Conservation (phyloP, 2,888 invertebrate species). For the Dicranocentrus wangi region DNA sequence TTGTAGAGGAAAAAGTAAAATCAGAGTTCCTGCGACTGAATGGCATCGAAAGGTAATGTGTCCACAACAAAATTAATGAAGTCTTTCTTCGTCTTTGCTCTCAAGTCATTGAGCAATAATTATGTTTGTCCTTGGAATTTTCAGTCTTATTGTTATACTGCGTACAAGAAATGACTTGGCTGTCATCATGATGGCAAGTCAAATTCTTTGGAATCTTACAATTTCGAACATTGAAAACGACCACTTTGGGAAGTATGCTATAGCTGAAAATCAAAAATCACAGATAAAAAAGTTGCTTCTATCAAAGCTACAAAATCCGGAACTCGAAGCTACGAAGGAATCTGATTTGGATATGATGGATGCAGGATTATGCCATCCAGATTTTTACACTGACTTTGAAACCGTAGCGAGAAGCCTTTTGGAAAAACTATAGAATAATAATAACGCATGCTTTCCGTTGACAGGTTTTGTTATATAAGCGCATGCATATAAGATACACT, state of each 20-base stretch:
- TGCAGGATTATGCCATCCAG: constrained; percentile 12
- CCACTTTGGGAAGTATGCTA: constrained; percentile 30
- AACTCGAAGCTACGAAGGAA: neutral
- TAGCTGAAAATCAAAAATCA: constrained; percentile 44
- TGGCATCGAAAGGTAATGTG: constrained; percentile 67
- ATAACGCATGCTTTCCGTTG: no score
- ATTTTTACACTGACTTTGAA: constrained; percentile 51
- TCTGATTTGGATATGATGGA: neutral
- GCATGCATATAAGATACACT: no score
- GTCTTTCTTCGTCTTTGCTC: neutral
- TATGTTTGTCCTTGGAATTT: neutral
- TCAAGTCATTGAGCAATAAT: neutral
- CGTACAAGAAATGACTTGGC: constrained; percentile 64
- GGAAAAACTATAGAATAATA: constrained; percentile 43
- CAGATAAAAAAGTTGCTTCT: constrained; percentile 48
- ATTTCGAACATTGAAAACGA: constrained; percentile 59
- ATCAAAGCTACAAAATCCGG: constrained; percentile 36
- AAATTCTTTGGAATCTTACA: constrained; percentile 70
- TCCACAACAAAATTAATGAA: no score
- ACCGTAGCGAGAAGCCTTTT: constrained; percentile 58
- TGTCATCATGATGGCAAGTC: constrained; percentile 69
- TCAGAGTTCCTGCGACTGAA: constrained; percentile 62
- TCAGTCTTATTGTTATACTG: constrained; percentile 48
- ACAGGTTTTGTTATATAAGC: no score
- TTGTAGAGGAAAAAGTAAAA: constrained; percentile 69